Percentiles rank a stretch among this genome's conserved stretches.
These are phyloP conservation scores for Pygoscelis adeliae DNA, from an alignment of 2,113 vertebrate species.

Conservation along the genomic window DNA sequence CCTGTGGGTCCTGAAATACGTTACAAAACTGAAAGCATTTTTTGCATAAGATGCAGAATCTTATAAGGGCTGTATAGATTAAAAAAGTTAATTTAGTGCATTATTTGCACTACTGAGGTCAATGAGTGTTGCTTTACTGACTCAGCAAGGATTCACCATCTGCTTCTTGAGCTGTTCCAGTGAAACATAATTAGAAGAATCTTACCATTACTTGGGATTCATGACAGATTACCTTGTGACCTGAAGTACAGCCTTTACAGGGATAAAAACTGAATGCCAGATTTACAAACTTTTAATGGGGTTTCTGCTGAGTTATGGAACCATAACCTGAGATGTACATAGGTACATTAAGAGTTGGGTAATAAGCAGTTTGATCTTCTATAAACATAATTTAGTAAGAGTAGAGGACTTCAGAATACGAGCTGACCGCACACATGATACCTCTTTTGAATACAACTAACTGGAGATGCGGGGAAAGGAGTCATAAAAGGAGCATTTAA, in stretches of 20 bases:
- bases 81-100: not conserved
- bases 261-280: not conserved
- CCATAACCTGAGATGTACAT: not conserved
- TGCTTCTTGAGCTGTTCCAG: not conserved
- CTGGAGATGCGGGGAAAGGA: not conserved
- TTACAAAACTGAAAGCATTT: not conserved
- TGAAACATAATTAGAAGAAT: not conserved
- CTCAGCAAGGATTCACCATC: not conserved
- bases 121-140: not conserved
- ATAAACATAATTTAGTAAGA: not conserved
- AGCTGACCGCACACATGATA: not conserved
- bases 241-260: not conserved
- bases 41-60: not conserved
- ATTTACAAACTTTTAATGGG: not conserved
- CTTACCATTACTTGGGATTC: not conserved
- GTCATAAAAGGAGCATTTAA: not conserved
- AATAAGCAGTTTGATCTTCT: not conserved
- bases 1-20: not conserved
- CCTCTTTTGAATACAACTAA: not conserved
- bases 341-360: not conserved
- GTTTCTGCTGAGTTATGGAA: not conserved
- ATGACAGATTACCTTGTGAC: not conserved
- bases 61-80: not conserved
- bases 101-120: not conserved
- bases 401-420: not conserved